Percentiles rank a stretch among this genome's conserved stretches.
Conservation (phyloP, 2,797 vertebrate genomes). For the Megaceryle alcyon region DNA sequence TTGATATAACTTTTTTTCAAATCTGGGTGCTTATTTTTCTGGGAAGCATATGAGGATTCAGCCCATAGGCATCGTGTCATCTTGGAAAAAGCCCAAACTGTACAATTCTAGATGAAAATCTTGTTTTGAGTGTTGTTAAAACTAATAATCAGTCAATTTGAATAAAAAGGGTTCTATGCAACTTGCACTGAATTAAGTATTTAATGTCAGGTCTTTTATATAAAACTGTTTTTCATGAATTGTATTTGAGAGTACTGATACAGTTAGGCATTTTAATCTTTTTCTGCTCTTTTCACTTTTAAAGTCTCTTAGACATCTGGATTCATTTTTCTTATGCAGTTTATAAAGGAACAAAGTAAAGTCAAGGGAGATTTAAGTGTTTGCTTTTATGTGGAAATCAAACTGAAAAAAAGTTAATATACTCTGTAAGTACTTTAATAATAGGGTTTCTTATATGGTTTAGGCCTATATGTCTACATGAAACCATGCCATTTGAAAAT, state of each 20-base stretch:
- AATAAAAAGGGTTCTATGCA: background rate
- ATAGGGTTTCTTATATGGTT: background rate
- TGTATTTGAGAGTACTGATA: background rate
- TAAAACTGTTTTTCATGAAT: background rate
- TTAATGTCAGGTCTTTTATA: background rate
- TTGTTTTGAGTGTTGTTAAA: background rate
- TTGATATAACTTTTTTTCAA: background rate
- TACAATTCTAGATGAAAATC: background rate
- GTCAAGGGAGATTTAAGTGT: background rate
- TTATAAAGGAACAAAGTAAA: background rate
- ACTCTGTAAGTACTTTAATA: background rate
- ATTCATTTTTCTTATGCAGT: constrained; percentile 6
- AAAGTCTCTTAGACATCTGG: background rate
- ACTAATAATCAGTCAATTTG: background rate
- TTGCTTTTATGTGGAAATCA: background rate
- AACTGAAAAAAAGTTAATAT: background rate
- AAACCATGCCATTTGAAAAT: background rate
- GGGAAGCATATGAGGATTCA: background rate
- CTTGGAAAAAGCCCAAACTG: background rate
- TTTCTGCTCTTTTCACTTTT: background rate
- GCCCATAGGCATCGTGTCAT: background rate
- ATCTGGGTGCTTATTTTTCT: background rate
- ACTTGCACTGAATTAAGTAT: background rate
- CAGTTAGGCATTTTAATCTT: background rate
- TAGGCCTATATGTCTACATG: background rate